phyloP scores from a whole-genome alignment of 2,888 invertebrate species.

The Xanthorhoe spadicearia region DNA sequence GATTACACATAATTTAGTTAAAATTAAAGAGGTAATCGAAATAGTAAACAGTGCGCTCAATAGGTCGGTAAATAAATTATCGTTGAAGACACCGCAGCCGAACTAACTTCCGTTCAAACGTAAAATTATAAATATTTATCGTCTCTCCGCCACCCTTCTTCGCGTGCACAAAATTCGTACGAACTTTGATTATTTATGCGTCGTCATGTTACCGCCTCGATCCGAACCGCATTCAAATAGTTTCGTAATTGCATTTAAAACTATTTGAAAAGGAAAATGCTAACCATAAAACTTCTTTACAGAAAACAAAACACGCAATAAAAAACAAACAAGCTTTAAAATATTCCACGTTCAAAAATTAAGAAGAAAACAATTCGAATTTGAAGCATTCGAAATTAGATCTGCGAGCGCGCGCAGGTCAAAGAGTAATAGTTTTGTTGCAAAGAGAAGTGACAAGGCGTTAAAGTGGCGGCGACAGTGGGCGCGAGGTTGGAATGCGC shows the following conservation, averaged over 20 bases:
- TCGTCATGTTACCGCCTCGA: conserved; percentile 54
- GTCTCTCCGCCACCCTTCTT: conserved; percentile 51
- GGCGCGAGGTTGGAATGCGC: conserved; percentile 80
- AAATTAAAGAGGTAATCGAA: not conserved
- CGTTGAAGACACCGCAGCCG: conserved; percentile 26
- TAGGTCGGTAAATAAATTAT: conserved; percentile 29
- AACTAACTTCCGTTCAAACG: conserved; percentile 41
- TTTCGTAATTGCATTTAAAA: conserved; percentile 18
- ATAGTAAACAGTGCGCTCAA: not conserved
- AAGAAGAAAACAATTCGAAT: conserved; percentile 39
- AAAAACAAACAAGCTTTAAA: conserved; percentile 58
- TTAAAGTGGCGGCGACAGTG: conserved; percentile 77
- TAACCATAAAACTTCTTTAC: conserved; percentile 50
- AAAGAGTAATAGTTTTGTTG: conserved; percentile 44
- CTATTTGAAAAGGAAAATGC: conserved; percentile 21
- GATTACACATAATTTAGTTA: not conserved
- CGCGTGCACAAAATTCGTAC: conserved; percentile 47
- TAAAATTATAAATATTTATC: conserved; percentile 47
- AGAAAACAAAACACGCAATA: conserved; percentile 60
- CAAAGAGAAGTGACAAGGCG: conserved; percentile 62
- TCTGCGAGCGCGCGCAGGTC: conserved; percentile 45
- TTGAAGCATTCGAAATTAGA: conserved; percentile 36
- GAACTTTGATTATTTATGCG: conserved; percentile 44
- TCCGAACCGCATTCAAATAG: conserved; percentile 38
- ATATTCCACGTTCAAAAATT: conserved; percentile 41